phyloP scores from a whole-genome alignment of 2,113 vertebrate species.

The Sula dactylatra region DNA sequence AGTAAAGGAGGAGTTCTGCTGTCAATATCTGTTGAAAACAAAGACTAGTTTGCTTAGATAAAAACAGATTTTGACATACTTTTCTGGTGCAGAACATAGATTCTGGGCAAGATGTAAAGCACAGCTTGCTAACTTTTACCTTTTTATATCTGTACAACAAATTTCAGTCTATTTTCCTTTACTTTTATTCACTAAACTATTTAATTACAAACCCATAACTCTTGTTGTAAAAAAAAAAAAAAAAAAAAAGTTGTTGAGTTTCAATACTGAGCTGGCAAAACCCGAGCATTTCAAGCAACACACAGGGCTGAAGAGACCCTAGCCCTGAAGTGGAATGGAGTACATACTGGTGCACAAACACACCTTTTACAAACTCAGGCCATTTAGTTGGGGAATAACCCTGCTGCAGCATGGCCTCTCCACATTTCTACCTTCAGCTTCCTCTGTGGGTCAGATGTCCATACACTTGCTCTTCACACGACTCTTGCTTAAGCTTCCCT shows the following conservation, averaged over 20 bases:
- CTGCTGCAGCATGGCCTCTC: not conserved
- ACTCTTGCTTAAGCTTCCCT: not conserved
- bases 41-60: not conserved
- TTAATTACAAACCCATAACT: not conserved
- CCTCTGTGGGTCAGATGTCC: not conserved
- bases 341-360: not conserved
- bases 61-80: not conserved
- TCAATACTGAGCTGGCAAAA: not conserved
- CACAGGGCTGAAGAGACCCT: not conserved
- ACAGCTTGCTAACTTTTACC: not conserved
- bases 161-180: not conserved
- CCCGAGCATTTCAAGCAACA: rapidly evolving
- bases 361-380: not conserved
- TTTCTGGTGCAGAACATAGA: not conserved
- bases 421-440: not conserved
- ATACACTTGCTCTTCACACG: not conserved
- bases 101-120: not conserved
- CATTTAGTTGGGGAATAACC: not conserved
- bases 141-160: not conserved
- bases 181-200: not conserved
- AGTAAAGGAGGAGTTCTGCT: not conserved
- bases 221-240: not conserved
- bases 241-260: not conserved
- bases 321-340: not conserved
- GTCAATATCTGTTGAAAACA: not conserved